Conservation (phyloP, 2,888 invertebrate species). For the Lissonota sp. region DNA sequence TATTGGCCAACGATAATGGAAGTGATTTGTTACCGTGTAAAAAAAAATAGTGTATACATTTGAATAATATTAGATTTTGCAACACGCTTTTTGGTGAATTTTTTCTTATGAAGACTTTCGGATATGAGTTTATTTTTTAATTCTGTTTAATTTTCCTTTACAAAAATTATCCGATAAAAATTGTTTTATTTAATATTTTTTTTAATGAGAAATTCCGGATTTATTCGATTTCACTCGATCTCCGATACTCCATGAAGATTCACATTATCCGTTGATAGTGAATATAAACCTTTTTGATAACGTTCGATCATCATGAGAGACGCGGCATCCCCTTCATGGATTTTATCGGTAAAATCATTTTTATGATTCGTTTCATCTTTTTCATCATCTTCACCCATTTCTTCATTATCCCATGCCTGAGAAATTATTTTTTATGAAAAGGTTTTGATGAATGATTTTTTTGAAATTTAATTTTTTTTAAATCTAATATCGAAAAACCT, state of each 20-base stretch:
- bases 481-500: constrained; percentile 5
- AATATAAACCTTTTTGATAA: constrained; percentile 68
- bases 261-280: constrained; percentile 55
- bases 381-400: not conserved
- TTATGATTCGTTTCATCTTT: not conserved
- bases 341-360: not conserved
- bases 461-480: too few species aligned
- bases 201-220: too few species aligned
- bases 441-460: too few species aligned
- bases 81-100: not conserved
- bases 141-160: not conserved
- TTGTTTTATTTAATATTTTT: too few species aligned
- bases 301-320: constrained; percentile 67
- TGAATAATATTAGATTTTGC: not conserved
- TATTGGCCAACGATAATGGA: not conserved
- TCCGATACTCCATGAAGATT: constrained; percentile 9
- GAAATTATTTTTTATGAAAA: not conserved
- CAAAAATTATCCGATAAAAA: not conserved
- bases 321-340: constrained; percentile 65
- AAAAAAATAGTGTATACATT: not conserved
- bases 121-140: not conserved
- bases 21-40: not conserved
- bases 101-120: not conserved
- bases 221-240: not conserved
- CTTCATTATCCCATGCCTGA: not conserved